Base-by-base conservation (phyloP, 2,113 vertebrate genomes). In the Corvus moneduloides region DNA sequence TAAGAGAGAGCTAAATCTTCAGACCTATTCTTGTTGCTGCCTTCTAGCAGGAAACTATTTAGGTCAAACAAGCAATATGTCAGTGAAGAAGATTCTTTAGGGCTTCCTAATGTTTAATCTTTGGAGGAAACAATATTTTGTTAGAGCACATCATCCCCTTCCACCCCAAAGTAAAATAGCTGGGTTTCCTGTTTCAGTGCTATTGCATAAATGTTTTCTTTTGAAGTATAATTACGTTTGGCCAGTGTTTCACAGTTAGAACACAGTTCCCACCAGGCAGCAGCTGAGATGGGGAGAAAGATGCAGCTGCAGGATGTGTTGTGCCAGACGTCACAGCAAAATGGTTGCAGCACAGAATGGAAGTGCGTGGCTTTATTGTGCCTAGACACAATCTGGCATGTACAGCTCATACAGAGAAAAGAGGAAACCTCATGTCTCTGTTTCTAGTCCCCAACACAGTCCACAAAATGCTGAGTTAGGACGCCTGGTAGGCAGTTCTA, bases 1-100 rank as follows among this genome's bases (percentile, higher is more conserved):
- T 77, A 23, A 88, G 58, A 94, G 16, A 85, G n/a, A 61, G 22
- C 6, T 13, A 77, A 52, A n/a, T 82, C n/a, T 58, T 54, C 52
- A 66, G 71, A 71, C 51, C 58, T 92, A 22, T 81, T 82, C 75
- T 92, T 80, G 11, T 41, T 20, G 28, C 11, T 39, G 18, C 75
- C 23, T 87, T 81, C 69, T 66, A 58, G 33, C 64, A 37, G 55
- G 41, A 68, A 69, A 80, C 21, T 92, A 63, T 66, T 93, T 90
- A 93, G 79, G 90, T 90, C 76, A 94, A 94, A 64, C 21, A 83
- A 86, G n/a, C 35, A 67, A 78, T 92, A 88, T 91, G 20, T 96
- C 27, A 33, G 14, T 26, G 32, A 27, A 74, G 11, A 18, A 55
- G 21, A n/a, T 86, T 80, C 62, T 80, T 26, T 16, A 39, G 21